A percentile compares a stretch with the other conserved stretches of the same genome.
Conservation (phyloP, 1,140 invertebrate species). For the Caenorhabditis tropicalis region DNA sequence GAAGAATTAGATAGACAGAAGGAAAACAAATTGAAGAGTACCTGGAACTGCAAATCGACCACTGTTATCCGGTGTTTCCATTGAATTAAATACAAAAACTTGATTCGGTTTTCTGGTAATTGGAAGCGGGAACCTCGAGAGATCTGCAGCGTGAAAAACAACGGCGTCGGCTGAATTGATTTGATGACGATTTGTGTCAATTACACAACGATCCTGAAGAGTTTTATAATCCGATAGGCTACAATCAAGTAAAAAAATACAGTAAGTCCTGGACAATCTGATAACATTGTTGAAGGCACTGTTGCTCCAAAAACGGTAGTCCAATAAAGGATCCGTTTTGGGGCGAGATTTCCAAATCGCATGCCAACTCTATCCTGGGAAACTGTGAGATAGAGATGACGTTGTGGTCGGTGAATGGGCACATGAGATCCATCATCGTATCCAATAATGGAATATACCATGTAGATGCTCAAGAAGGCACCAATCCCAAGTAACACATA, state of each 20-base stretch:
- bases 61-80: slow-evolving; percentile 51
- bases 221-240: too few relatives aligned
- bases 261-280: slow-evolving; percentile 41
- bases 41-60: slow-evolving; percentile 26
- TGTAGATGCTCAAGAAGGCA: background rate
- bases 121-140: slow-evolving; percentile 16
- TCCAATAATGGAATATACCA: slow-evolving; percentile 43
- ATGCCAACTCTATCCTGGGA: slow-evolving; percentile 47
- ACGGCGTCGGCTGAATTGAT: slow-evolving; percentile 33
- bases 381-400: slow-evolving; percentile 48
- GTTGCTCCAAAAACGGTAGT: slow-evolving; percentile 27
- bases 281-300: background rate
- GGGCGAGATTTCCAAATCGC: slow-evolving; percentile 43
- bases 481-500: slow-evolving; percentile 21
- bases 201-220: slow-evolving; percentile 51
- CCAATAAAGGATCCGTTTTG: slow-evolving; percentile 48
- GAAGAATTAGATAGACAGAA: background rate
- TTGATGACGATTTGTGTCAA: slow-evolving; percentile 26
- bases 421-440: slow-evolving; percentile 42
- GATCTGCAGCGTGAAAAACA: slow-evolving; percentile 41
- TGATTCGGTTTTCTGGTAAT: slow-evolving; percentile 1
- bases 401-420: slow-evolving; percentile 1
- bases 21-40: background rate
- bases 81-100: slow-evolving; percentile 40
- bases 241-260: too few relatives aligned